phyloP scores from a whole-genome alignment of 2,888 invertebrate species.

The Sialis lutaria region DNA sequence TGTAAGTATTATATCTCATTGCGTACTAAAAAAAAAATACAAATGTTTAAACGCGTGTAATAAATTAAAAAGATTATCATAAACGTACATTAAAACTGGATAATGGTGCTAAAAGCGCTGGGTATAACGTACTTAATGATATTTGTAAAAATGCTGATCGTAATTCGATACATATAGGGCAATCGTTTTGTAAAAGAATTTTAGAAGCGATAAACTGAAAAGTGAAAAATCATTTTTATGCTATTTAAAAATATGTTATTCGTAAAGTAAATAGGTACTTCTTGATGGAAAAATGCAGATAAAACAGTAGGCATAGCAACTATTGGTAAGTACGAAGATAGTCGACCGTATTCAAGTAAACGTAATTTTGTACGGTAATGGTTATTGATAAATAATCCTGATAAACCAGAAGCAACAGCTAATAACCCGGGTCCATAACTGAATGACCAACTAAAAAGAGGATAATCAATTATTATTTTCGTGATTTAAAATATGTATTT shows the following conservation, averaged over 20 bases:
- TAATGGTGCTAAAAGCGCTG: conserved; percentile 39
- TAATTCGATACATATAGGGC: conserved; percentile 47
- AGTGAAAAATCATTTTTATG: conserved; percentile 6
- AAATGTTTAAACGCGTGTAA: conserved; percentile 7
- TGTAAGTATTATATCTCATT: conserved; percentile 38
- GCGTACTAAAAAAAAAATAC: conserved; percentile 37
- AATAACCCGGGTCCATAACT: conserved; percentile 32
- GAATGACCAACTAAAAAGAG: conserved; percentile 30
- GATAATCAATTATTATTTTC: conserved; percentile 6
- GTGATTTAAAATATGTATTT: conserved; percentile 7
- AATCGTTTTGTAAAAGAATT: conserved; percentile 38
- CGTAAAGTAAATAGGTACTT: conserved; percentile 11
- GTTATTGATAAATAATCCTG: conserved; percentile 41
- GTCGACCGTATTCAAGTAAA: conserved; percentile 35
- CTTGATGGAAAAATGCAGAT: conserved; percentile 34
- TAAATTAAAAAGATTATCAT: background rate
- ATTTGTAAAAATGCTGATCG: conserved; percentile 37
- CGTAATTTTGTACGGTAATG: conserved; percentile 43
- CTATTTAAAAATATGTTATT: background rate
- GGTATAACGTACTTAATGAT: conserved; percentile 35
- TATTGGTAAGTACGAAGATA: conserved; percentile 42
- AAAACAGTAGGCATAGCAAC: conserved; percentile 38
- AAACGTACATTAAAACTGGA: conserved; percentile 39
- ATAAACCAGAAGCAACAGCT: conserved; percentile 29
- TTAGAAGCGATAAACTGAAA: conserved; percentile 35